These are phyloP conservation scores for Chloroclysta siterata DNA, from an alignment of 2,888 invertebrate genomes.

Conservation along the genomic window DNA sequence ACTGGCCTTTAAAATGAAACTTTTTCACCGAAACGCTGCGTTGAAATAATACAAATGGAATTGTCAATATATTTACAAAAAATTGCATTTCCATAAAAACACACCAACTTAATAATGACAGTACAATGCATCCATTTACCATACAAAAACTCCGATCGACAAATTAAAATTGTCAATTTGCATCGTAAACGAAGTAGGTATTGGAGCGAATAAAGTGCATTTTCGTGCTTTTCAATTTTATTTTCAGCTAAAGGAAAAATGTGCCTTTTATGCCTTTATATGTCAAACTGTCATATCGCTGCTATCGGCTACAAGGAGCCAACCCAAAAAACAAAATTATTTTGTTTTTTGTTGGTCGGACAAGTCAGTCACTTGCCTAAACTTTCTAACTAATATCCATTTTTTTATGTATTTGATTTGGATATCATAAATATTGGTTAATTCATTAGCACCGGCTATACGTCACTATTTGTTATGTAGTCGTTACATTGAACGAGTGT, in stretches of 20 bases:
- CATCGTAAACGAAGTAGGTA: slow-evolving; percentile 32
- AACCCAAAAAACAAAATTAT: no score
- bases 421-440: no score
- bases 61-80: slow-evolving; percentile 16
- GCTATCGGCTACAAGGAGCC: background rate
- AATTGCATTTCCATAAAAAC: slow-evolving; percentile 14
- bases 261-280: slow-evolving; percentile 18
- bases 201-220: slow-evolving; percentile 36
- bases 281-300: slow-evolving; percentile 33
- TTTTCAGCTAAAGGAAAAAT: slow-evolving; percentile 27
- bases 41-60: slow-evolving; percentile 11
- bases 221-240: slow-evolving; percentile 31
- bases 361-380: no score
- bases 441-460: no score
- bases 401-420: no score
- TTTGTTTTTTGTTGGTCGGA: no score
- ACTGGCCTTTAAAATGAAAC: slow-evolving; percentile 3
- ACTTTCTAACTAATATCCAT: no score
- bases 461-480: no score
- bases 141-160: slow-evolving; percentile 23
- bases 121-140: slow-evolving; percentile 17
- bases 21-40: slow-evolving; percentile 1
- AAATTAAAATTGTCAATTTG: slow-evolving; percentile 37
- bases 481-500: no score
- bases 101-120: slow-evolving; percentile 22